Percentiles rank a stretch among this genome's conserved stretches.
Conservation (phyloP, 2,888 invertebrate species). For the Drosophila prolongata region DNA sequence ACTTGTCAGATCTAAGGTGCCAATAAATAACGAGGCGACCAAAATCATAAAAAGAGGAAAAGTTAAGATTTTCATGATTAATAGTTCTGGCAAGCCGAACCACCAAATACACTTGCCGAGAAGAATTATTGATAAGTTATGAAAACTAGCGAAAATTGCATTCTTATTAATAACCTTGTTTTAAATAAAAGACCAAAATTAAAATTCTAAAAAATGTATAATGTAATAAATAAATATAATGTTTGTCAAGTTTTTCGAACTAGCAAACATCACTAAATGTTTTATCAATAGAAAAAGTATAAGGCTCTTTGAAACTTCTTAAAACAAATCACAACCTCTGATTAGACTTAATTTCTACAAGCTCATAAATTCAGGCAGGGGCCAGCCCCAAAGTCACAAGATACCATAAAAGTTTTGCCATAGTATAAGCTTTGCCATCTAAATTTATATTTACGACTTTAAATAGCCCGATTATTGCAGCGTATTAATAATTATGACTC, state of each 20-base stretch:
- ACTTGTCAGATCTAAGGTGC: conserved; percentile 45
- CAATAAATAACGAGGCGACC: conserved; percentile 32
- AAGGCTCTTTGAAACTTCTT: conserved; percentile 40
- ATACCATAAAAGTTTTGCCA: conserved; percentile 32
- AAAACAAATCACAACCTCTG: conserved; percentile 65
- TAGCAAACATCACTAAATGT: background rate
- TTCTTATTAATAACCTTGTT: too few relatives aligned
- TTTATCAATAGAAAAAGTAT: background rate
- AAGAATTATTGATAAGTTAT: background rate
- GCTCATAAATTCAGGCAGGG: conserved; percentile 58
- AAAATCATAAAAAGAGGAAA: conserved; percentile 2
- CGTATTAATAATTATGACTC: conserved; percentile 39
- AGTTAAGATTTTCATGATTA: conserved; percentile 4
- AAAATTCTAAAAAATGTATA: too few relatives aligned
- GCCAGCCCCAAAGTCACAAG: conserved; percentile 32
- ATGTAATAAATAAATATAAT: too few relatives aligned
- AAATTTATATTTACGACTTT: conserved; percentile 23
- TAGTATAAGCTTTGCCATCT: conserved; percentile 30
- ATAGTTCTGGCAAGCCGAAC: conserved; percentile 1
- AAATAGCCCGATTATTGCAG: conserved; percentile 27
- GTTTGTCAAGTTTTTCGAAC: too few relatives aligned
- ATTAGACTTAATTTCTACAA: conserved; percentile 65
- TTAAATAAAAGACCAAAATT: too few relatives aligned
- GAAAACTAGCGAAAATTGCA: too few relatives aligned
- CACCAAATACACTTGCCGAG: background rate